Evolutionary conservation across 2,797 vertebrate species (phyloP).

Genomic region (Clarias pachynema): DNA sequence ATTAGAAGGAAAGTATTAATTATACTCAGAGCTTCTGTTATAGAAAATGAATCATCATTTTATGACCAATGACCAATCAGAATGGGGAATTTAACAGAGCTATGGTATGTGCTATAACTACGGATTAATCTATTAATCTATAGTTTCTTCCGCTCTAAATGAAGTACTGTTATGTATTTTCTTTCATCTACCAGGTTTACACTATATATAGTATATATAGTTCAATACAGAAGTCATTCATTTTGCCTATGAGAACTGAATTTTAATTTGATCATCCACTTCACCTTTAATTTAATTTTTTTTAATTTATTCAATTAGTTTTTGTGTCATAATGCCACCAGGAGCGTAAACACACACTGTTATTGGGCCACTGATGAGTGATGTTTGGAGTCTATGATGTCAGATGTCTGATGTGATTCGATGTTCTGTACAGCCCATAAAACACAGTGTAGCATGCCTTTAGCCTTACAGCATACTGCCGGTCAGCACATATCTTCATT

Average conservation of each 20-base stretch:
- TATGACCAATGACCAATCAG: background rate
- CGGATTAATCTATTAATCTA: background rate
- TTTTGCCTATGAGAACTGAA: background rate
- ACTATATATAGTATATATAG: no score
- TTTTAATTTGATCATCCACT: background rate
- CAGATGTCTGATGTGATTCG: constrained; percentile 20
- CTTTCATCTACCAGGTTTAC: background rate
- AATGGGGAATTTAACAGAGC: background rate
- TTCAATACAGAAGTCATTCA: background rate
- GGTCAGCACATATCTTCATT: background rate
- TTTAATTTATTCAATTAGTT: background rate
- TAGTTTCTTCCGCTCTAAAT: background rate
- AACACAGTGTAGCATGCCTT: constrained; percentile 37
- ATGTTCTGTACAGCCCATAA: background rate
- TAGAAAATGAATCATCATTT: background rate
- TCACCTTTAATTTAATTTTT: background rate
- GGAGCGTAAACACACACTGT: background rate
- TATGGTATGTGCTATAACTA: background rate
- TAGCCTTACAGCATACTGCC: constrained; percentile 40
- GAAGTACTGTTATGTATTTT: background rate
- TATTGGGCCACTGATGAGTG: background rate
- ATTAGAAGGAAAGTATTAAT: background rate
- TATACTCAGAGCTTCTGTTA: background rate
- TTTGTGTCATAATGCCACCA: background rate
- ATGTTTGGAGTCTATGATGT: constrained; percentile 6